Conservation (phyloP, 2,797 vertebrate genomes). For the Cirrhinus mrigala region DNA sequence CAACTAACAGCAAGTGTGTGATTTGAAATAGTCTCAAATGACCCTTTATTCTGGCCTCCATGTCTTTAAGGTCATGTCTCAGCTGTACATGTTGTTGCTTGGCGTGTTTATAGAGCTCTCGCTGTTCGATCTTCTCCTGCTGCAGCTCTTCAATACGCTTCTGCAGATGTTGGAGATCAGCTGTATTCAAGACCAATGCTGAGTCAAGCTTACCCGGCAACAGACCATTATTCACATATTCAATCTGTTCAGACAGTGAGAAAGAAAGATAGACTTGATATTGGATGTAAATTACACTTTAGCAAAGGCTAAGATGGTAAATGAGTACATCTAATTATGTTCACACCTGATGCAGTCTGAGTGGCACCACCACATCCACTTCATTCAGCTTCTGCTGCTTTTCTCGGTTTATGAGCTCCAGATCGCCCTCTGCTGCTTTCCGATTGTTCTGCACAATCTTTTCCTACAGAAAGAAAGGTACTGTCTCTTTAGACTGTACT, state of each 20-base stretch:
- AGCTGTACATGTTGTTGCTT: slow-evolving; percentile 81
- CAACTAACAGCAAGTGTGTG: not conserved
- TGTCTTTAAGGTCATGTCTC: slow-evolving; percentile 79
- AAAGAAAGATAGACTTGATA: not conserved
- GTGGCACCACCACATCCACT: slow-evolving; percentile 85
- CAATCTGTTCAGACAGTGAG: slow-evolving; percentile 73
- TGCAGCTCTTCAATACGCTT: slow-evolving; percentile 79
- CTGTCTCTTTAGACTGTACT: not conserved
- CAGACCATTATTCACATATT: slow-evolving; percentile 75
- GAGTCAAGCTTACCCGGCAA: slow-evolving; percentile 80
- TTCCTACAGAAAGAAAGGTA: slow-evolving; percentile 63
- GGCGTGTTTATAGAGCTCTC: slow-evolving; percentile 77
- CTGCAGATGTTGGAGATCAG: slow-evolving; percentile 78
- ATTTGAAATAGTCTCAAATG: slow-evolving; percentile 23
- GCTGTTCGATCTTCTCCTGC: slow-evolving; percentile 81
- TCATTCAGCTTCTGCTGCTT: slow-evolving; percentile 90
- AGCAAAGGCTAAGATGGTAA: not conserved
- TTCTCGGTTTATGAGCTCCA: slow-evolving; percentile 89
- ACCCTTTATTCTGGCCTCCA: slow-evolving; percentile 81
- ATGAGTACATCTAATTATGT: not conserved
- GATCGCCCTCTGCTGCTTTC: slow-evolving; percentile 74
- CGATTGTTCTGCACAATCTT: slow-evolving; percentile 77
- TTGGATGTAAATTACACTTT: not conserved
- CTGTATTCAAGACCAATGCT: slow-evolving; percentile 82
- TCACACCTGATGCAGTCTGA: slow-evolving; percentile 90